Percentiles rank a stretch among this genome's conserved stretches.
These are phyloP conservation scores for Oxytorus armatus DNA, from an alignment of 2,888 invertebrate species.

Conservation along the genomic window DNA sequence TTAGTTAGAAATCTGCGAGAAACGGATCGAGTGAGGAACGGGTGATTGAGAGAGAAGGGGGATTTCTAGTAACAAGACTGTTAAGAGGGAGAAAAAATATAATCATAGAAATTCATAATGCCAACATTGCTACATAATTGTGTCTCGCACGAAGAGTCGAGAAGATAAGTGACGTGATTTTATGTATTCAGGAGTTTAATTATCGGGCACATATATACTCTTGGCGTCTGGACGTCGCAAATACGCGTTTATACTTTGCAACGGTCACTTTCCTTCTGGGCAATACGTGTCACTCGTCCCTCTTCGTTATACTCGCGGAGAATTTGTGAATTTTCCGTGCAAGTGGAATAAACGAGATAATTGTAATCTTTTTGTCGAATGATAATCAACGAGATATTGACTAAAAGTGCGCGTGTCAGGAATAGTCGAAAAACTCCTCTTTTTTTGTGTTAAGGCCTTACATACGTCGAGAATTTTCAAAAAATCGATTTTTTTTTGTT, in stretches of 20 bases:
- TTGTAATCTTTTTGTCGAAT: constrained; percentile 45
- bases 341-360: constrained; percentile 20
- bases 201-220: too few species aligned
- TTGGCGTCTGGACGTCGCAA: too few species aligned
- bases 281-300: constrained; percentile 8
- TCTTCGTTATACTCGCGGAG: constrained; percentile 37
- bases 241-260: constrained; percentile 8
- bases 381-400: constrained; percentile 39
- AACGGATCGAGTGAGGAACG: too few species aligned
- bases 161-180: constrained; percentile 27
- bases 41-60: not conserved
- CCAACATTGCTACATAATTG: constrained; percentile 9
- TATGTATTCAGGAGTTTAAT: constrained; percentile 24
- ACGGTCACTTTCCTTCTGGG: constrained; percentile 50
- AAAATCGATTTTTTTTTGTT: too few species aligned
- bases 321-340: constrained; percentile 57
- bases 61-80: too few species aligned
- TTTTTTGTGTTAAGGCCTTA: too few species aligned
- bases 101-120: constrained; percentile 2
- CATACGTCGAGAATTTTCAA: too few species aligned
- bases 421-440: constrained; percentile 58
- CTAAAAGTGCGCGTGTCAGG: constrained; percentile 34
- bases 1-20: constrained; percentile 44
- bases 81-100: not conserved
- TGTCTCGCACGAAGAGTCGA: not conserved